Conservation (phyloP, 2,113 vertebrate species). For the Panthera tigris region DNA sequence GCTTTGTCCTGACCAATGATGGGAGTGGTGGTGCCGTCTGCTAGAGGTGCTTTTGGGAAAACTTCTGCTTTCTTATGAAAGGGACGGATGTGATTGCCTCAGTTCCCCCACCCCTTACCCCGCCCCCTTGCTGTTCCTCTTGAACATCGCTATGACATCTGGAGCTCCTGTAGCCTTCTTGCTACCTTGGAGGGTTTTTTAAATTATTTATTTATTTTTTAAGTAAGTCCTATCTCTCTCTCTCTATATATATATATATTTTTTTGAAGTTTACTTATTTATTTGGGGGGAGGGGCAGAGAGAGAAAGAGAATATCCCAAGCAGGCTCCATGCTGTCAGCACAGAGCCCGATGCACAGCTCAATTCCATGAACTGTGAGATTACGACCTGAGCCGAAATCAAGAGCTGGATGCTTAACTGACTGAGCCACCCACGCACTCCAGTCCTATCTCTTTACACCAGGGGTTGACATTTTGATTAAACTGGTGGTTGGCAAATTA, state of each 20-base stretch:
- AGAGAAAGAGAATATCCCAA: no score
- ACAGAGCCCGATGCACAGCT: no score
- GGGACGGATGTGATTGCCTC: neutral
- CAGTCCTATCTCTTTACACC: neutral
- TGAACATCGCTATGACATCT: neutral
- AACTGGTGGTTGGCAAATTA: neutral
- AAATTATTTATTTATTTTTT: neutral
- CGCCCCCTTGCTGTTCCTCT: neutral
- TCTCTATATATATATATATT: no score
- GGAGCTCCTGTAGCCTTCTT: neutral
- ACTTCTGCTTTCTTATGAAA: neutral
- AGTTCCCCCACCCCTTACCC: accelerated
- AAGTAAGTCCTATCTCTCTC: neutral
- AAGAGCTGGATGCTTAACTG: no score
- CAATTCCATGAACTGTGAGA: no score
- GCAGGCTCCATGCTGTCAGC: no score
- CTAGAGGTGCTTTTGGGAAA: neutral
- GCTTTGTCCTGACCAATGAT: neutral
- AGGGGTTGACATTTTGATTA: neutral
- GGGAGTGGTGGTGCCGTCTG: neutral
- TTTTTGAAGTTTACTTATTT: no score
- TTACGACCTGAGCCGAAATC: no score
- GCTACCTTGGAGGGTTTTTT: neutral
- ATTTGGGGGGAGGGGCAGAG: no score
- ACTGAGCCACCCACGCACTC: no score